Evolutionary conservation across 2,888 invertebrate species (phyloP), one percentile per base, ranked within the genome.

Genomic region (Drosophila pseudotakahashii): DNA sequence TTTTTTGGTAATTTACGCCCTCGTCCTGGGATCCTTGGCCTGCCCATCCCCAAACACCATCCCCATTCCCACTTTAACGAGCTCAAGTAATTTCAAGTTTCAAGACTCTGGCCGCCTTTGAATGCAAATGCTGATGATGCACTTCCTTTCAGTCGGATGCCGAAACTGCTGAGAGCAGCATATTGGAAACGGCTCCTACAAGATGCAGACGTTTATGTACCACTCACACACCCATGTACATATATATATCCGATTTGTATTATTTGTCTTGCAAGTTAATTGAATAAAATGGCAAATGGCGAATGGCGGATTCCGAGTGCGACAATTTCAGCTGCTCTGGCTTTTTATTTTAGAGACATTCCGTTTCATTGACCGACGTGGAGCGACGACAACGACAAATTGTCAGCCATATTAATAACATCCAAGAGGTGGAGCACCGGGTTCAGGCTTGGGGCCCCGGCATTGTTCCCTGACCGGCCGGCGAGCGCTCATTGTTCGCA

Each of bases 391-490:
- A 69, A 69, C 88, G 83, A 82, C 83, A 83, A 83, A 83, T 83
- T 88, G 83, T 86, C 83, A 88, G 88, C 88, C 88, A 83, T 83
- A 83, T 83, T 83, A 83, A 83, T 88, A 83, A 85, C 83, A 88
- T 76, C 78, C 73, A 74, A 76, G 88, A 77, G 26, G 19, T 55
- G 44, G 39, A 45, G 10, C 23, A 14, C 23, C n/a, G 23, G 45
- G 37, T 26, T 19, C 48, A 34, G 13, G 58, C 34, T 48, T 32
- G 42, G 45, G 52, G 41, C 78, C 78, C 78, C 11, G 52, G 47
- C 78, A 81, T 88, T 83, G 85, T 84, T 57, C 50, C 37, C 26
- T 50, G 58, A 47, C 53, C 75, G 73, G 63, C 71, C 74, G 66
- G 75, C 67, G 64, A 67, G 68, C 75, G 73, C 69, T 54, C 54